Percentiles rank a stretch among this genome's conserved stretches.
These are phyloP conservation scores for Elmis aenea DNA, from an alignment of 2,888 invertebrate genomes.

Conservation along the genomic window DNA sequence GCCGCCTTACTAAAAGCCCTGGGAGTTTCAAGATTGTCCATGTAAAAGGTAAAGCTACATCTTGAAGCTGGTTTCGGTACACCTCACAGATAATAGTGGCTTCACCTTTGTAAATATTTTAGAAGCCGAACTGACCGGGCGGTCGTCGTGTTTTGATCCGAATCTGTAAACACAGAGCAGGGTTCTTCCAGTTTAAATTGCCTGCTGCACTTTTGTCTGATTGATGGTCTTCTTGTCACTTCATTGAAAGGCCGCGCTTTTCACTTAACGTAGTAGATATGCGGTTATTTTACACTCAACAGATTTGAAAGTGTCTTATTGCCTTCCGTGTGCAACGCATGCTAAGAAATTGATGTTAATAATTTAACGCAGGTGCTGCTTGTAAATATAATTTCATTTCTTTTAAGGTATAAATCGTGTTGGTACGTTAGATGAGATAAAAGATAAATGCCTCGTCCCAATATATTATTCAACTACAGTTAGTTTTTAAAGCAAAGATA, in stretches of 20 bases:
- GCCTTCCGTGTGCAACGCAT: no score
- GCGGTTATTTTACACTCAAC: no score
- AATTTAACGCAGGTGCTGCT: no score
- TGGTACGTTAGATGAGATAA: no score
- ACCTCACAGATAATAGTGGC: constrained; percentile 10
- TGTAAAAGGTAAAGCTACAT: constrained; percentile 17
- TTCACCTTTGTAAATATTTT: constrained; percentile 24
- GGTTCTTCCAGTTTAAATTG: constrained; percentile 41
- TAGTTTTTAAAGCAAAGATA: no score
- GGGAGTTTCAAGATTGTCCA: constrained; percentile 17
- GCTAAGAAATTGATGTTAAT: no score
- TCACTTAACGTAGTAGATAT: no score
- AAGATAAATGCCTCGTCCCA: no score
- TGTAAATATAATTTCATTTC: no score
- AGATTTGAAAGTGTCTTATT: no score
- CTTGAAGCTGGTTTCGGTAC: constrained; percentile 12
- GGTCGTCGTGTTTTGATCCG: constrained; percentile 42
- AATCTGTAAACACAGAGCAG: constrained; percentile 40
- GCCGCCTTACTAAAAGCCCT: constrained; percentile 28
- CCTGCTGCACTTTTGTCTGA: constrained; percentile 37
- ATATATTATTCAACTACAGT: no score
- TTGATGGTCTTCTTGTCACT: constrained; percentile 37
- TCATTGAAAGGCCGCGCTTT: constrained; percentile 23
- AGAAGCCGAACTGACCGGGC: constrained; percentile 34
- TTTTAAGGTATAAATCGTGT: no score